A percentile compares a stretch with the other conserved stretches of the same genome.
Conservation (phyloP, 2,113 vertebrate species). For the Megalops atlanticus region DNA sequence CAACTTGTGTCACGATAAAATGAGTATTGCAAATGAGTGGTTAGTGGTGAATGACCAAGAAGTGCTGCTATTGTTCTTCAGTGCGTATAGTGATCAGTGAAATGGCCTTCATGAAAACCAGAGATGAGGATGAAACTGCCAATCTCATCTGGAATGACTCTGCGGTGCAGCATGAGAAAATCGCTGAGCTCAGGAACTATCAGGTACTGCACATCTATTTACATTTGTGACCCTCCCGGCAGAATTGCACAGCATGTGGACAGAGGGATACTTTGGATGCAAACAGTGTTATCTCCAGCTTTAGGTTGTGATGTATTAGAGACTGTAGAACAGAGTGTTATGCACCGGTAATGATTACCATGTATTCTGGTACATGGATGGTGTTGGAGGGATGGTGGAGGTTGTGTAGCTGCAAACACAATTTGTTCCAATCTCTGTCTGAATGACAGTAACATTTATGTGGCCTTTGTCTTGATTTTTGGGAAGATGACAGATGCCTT, state of each 20-base stretch:
- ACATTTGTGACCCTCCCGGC: neutral
- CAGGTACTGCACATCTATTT: constrained; percentile 74
- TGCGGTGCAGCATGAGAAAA: constrained; percentile 95
- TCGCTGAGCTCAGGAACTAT: constrained; percentile 93
- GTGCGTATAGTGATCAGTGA: constrained; percentile 89
- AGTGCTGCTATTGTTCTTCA: constrained; percentile 51
- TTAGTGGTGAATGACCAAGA: neutral
- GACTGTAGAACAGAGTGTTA: neutral
- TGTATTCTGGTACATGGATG: neutral
- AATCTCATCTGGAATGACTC: constrained; percentile 98
- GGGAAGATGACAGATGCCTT: no score
- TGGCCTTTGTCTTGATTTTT: neutral
- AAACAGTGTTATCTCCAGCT: neutral
- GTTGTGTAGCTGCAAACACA: neutral
- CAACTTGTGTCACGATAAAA: neutral
- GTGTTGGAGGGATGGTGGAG: neutral
- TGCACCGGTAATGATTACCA: neutral
- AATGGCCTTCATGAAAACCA: constrained; percentile 85
- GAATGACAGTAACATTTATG: neutral
- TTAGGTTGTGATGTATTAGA: neutral
- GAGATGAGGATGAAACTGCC: constrained; percentile 93
- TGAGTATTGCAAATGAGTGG: neutral
- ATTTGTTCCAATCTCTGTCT: neutral
- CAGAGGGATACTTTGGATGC: neutral
- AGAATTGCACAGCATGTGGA: neutral